Evolutionary conservation across 1,140 invertebrate species (phyloP).

Genomic region (Drosophila quadrilineata): DNA sequence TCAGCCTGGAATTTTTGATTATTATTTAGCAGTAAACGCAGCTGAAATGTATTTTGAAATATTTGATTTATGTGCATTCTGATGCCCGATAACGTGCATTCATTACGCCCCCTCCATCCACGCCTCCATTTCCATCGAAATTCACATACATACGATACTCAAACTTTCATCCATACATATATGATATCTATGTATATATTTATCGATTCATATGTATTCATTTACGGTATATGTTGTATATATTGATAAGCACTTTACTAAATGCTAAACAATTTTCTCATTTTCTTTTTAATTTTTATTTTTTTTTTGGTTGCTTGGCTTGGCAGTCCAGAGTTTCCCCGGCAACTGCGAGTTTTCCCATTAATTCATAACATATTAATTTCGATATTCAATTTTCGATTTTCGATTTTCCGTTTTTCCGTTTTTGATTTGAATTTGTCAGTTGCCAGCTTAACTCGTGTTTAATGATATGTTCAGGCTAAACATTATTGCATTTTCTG

Average conservation of each 20-base stretch:
- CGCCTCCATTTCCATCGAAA: slow-evolving; percentile 23
- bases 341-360: slow-evolving; percentile 36
- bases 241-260: slow-evolving; percentile 69
- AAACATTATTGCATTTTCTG: slow-evolving; percentile 44
- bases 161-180: slow-evolving; percentile 31
- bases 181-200: slow-evolving; percentile 28
- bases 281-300: no score
- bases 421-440: background rate
- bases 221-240: slow-evolving; percentile 34
- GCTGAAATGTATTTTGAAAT: slow-evolving; percentile 69
- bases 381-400: background rate
- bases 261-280: slow-evolving; percentile 77
- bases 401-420: background rate
- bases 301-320: no score
- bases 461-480: slow-evolving; percentile 63
- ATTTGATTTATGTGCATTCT: slow-evolving; percentile 72
- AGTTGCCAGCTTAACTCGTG: slow-evolving; percentile 21
- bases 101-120: slow-evolving; percentile 47
- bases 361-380: background rate
- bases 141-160: slow-evolving; percentile 47
- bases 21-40: slow-evolving; percentile 73
- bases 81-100: slow-evolving; percentile 60
- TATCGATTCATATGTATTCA: slow-evolving; percentile 3
- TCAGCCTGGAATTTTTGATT: slow-evolving; percentile 73
- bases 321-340: slow-evolving; percentile 65